Conservation (phyloP, 2,797 vertebrate genomes). For the Argentina silus region DNA sequence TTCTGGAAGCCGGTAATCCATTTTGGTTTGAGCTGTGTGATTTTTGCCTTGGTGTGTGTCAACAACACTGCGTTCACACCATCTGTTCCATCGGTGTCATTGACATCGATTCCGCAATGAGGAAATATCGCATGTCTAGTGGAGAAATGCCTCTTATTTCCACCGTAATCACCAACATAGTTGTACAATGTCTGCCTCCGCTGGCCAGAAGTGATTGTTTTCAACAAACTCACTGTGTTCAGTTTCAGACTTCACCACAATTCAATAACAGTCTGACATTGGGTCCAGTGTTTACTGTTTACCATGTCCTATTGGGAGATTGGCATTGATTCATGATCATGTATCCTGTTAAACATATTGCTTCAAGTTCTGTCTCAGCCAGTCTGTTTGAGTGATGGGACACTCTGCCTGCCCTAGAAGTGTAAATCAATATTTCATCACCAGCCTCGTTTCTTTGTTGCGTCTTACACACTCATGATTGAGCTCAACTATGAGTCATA, state of each 20-base stretch:
- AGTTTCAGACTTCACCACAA: neutral
- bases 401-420: constrained; percentile 33
- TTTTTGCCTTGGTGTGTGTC: constrained; percentile 20
- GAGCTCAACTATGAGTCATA: constrained; percentile 16
- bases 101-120: constrained; percentile 12
- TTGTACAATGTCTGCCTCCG: neutral
- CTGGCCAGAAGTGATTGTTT: constrained; percentile 1
- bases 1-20: constrained; percentile 9
- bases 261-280: neutral
- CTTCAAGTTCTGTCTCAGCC: constrained; percentile 25
- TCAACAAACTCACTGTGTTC: constrained; percentile 11
- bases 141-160: neutral
- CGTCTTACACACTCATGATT: constrained; percentile 42
- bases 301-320: constrained; percentile 2
- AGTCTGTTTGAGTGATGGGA: constrained; percentile 48
- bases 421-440: constrained; percentile 69
- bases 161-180: neutral
- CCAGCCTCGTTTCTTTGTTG: constrained; percentile 28
- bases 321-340: constrained; percentile 18
- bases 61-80: constrained; percentile 30
- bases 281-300: neutral
- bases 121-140: constrained; percentile 6
- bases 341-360: constrained; percentile 38
- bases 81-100: constrained; percentile 26
- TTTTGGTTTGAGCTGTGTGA: constrained; percentile 17